A percentile compares a stretch with the other conserved stretches of the same genome.
Conservation (phyloP, 1,140 invertebrate genomes). For the Drosophila kepulauana region DNA sequence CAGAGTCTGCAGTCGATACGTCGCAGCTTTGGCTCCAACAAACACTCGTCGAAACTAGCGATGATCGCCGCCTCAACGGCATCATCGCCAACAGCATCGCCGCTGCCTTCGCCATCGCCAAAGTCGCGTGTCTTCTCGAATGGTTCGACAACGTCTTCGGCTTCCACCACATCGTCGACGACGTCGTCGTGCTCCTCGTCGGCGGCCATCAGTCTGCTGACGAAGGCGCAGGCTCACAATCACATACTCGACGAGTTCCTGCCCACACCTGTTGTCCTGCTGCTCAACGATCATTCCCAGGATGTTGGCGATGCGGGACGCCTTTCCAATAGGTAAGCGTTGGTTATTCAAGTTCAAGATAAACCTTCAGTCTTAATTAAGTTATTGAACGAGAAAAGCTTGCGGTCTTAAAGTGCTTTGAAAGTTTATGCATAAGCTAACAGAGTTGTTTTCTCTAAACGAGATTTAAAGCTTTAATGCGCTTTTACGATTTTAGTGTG, state of each 20-base stretch:
- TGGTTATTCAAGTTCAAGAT: too few species aligned
- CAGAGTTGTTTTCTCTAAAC: too few species aligned
- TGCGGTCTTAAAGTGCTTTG: too few species aligned
- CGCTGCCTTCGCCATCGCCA: background rate
- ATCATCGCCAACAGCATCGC: constrained; percentile 9
- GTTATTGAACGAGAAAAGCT: too few species aligned
- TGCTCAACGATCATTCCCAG: constrained; percentile 39
- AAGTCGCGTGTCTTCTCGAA: constrained; percentile 8
- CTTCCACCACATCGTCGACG: constrained; percentile 24
- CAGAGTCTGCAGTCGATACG: constrained; percentile 71
- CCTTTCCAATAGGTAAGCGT: constrained; percentile 17
- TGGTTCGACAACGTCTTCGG: constrained; percentile 31
- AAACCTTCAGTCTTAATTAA: too few species aligned
- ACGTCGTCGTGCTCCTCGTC: constrained; percentile 44
- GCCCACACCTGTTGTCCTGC: constrained; percentile 46
- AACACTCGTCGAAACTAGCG: constrained; percentile 47
- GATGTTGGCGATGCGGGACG: constrained; percentile 2
- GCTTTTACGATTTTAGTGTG: too few species aligned
- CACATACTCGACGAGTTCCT: constrained; percentile 46
- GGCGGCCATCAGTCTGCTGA: constrained; percentile 34
- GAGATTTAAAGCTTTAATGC: too few species aligned
- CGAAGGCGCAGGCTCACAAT: constrained; percentile 47
- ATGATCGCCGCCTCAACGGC: background rate
- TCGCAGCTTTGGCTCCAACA: constrained; percentile 62
- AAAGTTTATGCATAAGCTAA: too few species aligned